phyloP scores from a whole-genome alignment of 2,113 vertebrate species.

The Campylomormyrus numenius region DNA sequence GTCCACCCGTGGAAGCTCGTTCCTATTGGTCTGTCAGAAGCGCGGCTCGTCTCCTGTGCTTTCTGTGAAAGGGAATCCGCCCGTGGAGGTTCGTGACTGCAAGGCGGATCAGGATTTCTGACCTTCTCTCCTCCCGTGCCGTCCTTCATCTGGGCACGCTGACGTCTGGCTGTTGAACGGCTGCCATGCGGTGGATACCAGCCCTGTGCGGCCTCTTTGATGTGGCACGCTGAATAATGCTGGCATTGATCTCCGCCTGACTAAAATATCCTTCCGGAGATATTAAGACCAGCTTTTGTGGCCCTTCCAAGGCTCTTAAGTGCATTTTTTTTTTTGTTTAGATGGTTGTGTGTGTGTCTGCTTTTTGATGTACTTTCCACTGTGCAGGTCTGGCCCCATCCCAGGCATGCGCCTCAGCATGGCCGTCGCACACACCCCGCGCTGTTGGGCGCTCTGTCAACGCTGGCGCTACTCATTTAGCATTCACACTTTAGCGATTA shows the following conservation, averaged over 20 bases:
- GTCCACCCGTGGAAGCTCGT: conserved; percentile 38
- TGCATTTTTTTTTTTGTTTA: conserved; percentile 24
- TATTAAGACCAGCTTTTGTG: conserved; percentile 37
- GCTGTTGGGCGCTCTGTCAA: conserved; percentile 44
- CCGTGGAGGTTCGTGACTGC: conserved; percentile 32
- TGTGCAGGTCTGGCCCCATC: background rate
- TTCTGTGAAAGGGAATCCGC: conserved; percentile 43
- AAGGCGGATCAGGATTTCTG: conserved; percentile 51
- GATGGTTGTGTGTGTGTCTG: background rate
- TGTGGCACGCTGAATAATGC: conserved; percentile 54
- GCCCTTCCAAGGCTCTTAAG: conserved; percentile 37
- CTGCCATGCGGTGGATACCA: conserved; percentile 58
- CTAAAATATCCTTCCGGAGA: conserved; percentile 52
- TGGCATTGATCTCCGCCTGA: conserved; percentile 49
- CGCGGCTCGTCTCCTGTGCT: conserved; percentile 24
- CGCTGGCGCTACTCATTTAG: conserved; percentile 59
- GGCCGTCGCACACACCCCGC: conserved; percentile 22
- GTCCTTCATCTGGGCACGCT: conserved; percentile 57
- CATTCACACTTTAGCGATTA: conserved; percentile 78
- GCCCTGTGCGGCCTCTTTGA: conserved; percentile 55
- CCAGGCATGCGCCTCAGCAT: background rate
- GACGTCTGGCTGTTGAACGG: conserved; percentile 58
- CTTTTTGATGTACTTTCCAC: background rate
- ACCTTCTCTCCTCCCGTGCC: conserved; percentile 52
- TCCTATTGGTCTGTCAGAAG: background rate